Evolutionary conservation across 2,113 vertebrate genomes (phyloP).

Genomic region (Ibidorhyncha struthersii): DNA sequence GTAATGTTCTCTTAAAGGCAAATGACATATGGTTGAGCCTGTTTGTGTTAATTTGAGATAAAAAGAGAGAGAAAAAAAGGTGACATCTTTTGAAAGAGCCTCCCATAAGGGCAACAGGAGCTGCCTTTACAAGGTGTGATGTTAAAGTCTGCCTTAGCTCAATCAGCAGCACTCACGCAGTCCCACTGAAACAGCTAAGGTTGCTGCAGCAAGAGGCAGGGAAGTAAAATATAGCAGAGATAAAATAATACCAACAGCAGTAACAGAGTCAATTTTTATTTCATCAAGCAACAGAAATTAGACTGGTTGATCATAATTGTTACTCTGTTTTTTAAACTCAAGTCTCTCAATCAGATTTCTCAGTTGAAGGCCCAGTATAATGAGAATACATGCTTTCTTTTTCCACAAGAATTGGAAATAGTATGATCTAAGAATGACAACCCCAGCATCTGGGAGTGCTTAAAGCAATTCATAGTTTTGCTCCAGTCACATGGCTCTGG

Average conservation of each 20-base stretch:
- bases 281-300: background rate
- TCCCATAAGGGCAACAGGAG: background rate
- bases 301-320: background rate
- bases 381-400: slow-evolving; percentile 52
- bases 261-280: background rate
- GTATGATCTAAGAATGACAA: slow-evolving; percentile 66
- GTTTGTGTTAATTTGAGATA: background rate
- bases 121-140: slow-evolving; percentile 39
- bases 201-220: background rate
- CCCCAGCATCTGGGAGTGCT: slow-evolving; percentile 75
- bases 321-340: background rate
- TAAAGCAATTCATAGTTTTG: slow-evolving; percentile 72
- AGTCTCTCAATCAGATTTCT: background rate
- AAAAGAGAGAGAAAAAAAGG: background rate
- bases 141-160: slow-evolving; percentile 20
- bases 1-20: slow-evolving; percentile 3
- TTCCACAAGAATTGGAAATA: slow-evolving; percentile 63
- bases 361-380: background rate
- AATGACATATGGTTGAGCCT: background rate
- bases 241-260: background rate
- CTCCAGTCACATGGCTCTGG: slow-evolving; percentile 65
- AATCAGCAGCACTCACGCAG: background rate
- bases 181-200: background rate
- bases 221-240: background rate
- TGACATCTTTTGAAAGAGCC: slow-evolving; percentile 22